Evolutionary conservation across 2,113 vertebrate species (phyloP), one percentile per base, ranked within the genome.

Genomic region (Myiopsitta monachus): DNA sequence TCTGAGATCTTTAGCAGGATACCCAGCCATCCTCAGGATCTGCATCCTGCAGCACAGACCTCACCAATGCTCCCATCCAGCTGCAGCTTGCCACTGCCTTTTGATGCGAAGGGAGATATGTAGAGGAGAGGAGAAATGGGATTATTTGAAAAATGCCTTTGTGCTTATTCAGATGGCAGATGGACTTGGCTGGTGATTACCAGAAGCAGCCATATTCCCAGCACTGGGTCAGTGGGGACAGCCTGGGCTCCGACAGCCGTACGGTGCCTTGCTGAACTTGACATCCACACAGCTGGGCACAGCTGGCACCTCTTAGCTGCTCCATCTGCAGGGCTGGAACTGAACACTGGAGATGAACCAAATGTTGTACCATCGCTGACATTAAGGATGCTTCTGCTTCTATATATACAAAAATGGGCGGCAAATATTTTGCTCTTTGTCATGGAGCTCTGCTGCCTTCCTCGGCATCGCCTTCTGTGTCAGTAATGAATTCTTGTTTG

Each of bases 341-440:
- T 6, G n/a, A 59, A 39, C 51, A 6, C 64, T 44, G 61, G 39
- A n/a, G 57, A 8, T 0, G 57, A 62, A 59, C 55, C 64, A 46
- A 67, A 54, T 16, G n/a, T 12, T 3, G 17, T 23, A 7, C 7
- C 9, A 0, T 23, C 0, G 0, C 73, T 36, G 69, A 30, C 18
- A 3, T 36, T 49, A 18, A 33, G 51, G 72, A 4, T 6, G 33
- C 7, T 47, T 68, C 69, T 88, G 74, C 79, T 84, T 52, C 70
- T 13, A 1, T 5, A 10, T 4, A 28, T 14, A 39, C 66, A 6
- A 31, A 83, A 44, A 38, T 24, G 30, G 54, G 54, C 7, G 3
- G 27, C 57, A 64, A 59, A 72, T 33, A 28, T 52, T 72, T 73
- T 33, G n/a, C 41, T 44, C 43, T 72, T 31, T 57, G 38, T 57